Evolutionary conservation across 1,140 invertebrate genomes (phyloP), one percentile per base, ranked within the genome.

Genomic region (Sycobia sp.): DNA sequence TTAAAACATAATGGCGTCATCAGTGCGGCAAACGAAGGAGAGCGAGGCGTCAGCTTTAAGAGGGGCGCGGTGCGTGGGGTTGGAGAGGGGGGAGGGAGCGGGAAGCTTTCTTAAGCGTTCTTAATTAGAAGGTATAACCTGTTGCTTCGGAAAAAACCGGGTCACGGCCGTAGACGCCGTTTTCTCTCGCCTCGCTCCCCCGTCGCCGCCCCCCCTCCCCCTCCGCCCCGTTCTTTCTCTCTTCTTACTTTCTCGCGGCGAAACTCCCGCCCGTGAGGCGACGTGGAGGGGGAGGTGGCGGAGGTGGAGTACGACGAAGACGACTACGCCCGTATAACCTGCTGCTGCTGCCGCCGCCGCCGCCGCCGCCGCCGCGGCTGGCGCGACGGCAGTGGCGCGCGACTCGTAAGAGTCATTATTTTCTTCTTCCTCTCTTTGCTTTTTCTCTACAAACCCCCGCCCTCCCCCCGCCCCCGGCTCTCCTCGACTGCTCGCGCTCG

Each of bases 71-170:
- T n/a, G n/a, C n/a, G n/a, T n/a, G n/a, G n/a, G n/a, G n/a, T n/a
- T n/a, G n/a, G n/a, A n/a, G n/a, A n/a, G n/a, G n/a, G n/a, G n/a
- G n/a, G n/a, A n/a, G n/a, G n/a, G n/a, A n/a, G n/a, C n/a, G n/a
- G 73, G 73, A 82, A 81, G 79, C 81, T 82, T 81, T 82, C 80
- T 81, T 82, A 82, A 82, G 79, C 81, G 80, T 82, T 81, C 80
- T 81, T 82, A 82, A 82, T 82, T 82, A 82, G 80, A 82, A 80
- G 77, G 73, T 72, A 82, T n/a, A n/a, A n/a, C 80, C 79, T 82
- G 80, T 82, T 82, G 80, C 80, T 79, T 80, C 77, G 75, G 78
- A 82, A 82, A 82, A 82, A 81, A 82, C 76, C 72, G 70, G 80
- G 80, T 82, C 79, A 82, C 71, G 80, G 79, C 71, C 80, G 76